Evolutionary conservation across 2,888 invertebrate genomes (phyloP).

Genomic region (Tipula helvola): DNA sequence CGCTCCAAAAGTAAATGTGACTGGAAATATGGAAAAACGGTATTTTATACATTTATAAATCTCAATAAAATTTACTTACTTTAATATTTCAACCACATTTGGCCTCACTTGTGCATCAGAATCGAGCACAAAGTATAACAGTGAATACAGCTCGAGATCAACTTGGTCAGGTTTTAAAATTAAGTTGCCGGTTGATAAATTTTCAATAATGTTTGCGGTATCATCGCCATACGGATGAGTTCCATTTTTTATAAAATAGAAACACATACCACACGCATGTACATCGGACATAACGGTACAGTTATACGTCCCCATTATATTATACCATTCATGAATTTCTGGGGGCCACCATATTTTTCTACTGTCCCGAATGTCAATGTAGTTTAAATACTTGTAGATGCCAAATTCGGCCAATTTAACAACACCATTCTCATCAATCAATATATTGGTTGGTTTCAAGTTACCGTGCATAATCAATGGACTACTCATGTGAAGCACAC

Average conservation of each 20-base stretch:
- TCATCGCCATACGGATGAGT: constrained; percentile 33
- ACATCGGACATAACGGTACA: constrained; percentile 21
- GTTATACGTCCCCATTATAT: constrained; percentile 14
- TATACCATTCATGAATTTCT: constrained; percentile 19
- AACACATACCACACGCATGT: constrained; percentile 24
- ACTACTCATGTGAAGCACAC: constrained; percentile 28
- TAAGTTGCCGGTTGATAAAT: constrained; percentile 22
- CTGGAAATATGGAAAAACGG: constrained; percentile 17
- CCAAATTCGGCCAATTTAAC: constrained; percentile 35
- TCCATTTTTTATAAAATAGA: constrained; percentile 34
- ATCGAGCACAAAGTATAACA: constrained; percentile 33
- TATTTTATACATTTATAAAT: too few species aligned
- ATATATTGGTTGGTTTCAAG: constrained; percentile 36
- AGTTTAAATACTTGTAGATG: constrained; percentile 23
- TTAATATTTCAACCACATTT: constrained; percentile 28
- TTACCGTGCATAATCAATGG: constrained; percentile 34
- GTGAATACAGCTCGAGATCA: constrained; percentile 25
- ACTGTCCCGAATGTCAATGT: not conserved
- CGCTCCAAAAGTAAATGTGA: constrained; percentile 30
- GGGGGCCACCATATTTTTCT: constrained; percentile 22
- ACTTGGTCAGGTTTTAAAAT: not conserved
- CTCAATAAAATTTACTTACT: constrained; percentile 22
- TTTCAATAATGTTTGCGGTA: constrained; percentile 29
- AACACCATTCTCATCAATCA: constrained; percentile 30
- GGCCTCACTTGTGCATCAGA: constrained; percentile 30